Percentiles rank a stretch among this genome's conserved stretches.
Conservation (phyloP, 2,888 invertebrate genomes). For the Pachycephus smyrnensis region DNA sequence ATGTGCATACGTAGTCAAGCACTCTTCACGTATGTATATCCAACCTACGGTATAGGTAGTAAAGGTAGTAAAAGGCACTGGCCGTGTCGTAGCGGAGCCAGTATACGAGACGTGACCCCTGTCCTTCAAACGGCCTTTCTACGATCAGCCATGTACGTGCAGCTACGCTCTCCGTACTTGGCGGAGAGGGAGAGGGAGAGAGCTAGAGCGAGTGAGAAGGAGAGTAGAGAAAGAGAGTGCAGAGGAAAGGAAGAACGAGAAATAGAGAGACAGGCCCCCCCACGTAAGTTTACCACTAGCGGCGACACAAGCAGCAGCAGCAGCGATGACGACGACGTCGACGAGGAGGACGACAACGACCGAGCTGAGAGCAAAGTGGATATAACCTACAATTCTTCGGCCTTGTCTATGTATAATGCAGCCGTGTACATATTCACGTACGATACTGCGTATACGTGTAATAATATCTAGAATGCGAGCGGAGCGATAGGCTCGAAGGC, state of each 20-base stretch:
- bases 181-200: background rate
- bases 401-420: constrained; percentile 4
- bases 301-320: background rate
- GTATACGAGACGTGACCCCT: constrained; percentile 50
- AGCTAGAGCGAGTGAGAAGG: constrained; percentile 11
- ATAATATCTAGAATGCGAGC: constrained; percentile 23
- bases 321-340: too few species aligned
- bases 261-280: constrained; percentile 21
- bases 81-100: constrained; percentile 31
- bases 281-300: background rate
- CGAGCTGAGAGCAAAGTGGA: constrained; percentile 3
- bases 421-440: background rate
- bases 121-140: constrained; percentile 63
- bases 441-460: background rate
- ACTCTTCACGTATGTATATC: background rate
- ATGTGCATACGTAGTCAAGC: background rate
- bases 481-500: constrained; percentile 30
- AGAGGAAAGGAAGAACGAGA: constrained; percentile 16
- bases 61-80: constrained; percentile 30
- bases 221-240: constrained; percentile 15
- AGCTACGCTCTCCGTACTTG: background rate
- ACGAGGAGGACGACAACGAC: background rate
- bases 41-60: constrained; percentile 44
- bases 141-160: constrained; percentile 34
- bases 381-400: constrained; percentile 10